Evolutionary conservation across 2,797 vertebrate species (phyloP).

Genomic region (Tenualosa ilisha): DNA sequence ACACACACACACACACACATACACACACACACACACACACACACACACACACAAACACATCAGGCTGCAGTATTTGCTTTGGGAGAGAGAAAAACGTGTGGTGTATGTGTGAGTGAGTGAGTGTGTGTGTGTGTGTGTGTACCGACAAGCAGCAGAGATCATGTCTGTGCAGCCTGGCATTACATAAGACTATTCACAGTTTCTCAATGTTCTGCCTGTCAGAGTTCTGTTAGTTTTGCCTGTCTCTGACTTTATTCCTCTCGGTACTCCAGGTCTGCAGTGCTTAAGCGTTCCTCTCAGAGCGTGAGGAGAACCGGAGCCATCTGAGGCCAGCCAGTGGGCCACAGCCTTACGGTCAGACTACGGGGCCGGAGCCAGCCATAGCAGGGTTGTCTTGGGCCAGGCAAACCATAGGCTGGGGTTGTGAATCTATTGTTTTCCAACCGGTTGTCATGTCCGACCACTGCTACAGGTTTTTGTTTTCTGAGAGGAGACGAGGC

Average conservation of each 20-base stretch:
- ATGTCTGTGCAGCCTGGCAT: neutral
- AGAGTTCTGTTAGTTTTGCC: neutral
- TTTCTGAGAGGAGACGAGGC: neutral
- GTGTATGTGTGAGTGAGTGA: neutral
- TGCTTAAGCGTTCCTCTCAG: neutral
- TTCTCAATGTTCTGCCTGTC: neutral
- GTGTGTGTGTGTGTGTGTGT: conserved; percentile 14
- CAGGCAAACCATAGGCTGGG: neutral
- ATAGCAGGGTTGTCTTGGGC: neutral
- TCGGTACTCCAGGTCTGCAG: neutral
- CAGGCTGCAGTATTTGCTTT: neutral
- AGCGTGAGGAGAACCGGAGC: neutral
- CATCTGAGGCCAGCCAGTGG: neutral
- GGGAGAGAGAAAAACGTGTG: neutral
- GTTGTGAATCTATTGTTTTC: neutral
- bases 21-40: neutral
- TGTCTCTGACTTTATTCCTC: neutral
- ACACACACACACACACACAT: neutral
- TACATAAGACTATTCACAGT: neutral
- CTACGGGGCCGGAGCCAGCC: neutral
- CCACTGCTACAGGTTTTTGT: neutral
- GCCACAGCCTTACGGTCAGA: neutral
- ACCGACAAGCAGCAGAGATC: too few species aligned
- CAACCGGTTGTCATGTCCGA: neutral
- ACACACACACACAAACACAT: neutral